A percentile compares a stretch with the other conserved stretches of the same genome.
Evolutionary conservation across 1,140 invertebrate genomes (phyloP).

Genomic region (Hypsibius dujardini): DNA sequence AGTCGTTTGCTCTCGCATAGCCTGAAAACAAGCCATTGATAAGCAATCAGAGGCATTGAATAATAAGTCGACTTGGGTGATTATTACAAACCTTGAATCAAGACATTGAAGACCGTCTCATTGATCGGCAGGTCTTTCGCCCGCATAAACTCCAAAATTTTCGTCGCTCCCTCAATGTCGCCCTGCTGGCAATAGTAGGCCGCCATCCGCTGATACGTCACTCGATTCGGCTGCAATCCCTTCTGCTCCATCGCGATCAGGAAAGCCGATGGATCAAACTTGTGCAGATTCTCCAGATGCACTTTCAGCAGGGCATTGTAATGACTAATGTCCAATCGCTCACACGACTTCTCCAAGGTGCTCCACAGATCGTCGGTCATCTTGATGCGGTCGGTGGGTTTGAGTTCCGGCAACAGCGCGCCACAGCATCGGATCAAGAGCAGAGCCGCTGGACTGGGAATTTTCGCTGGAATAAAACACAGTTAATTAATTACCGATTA

Average conservation of each 20-base stretch:
- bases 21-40: conserved; percentile 24
- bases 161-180: conserved; percentile 59
- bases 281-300: conserved; percentile 62
- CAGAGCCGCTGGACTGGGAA: conserved; percentile 27
- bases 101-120: conserved; percentile 57
- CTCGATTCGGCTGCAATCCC: conserved; percentile 56
- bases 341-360: conserved; percentile 43
- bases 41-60: conserved; percentile 18
- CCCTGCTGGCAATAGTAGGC: conserved; percentile 56
- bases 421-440: conserved; percentile 59
- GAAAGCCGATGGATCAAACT: conserved; percentile 56
- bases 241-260: conserved; percentile 51
- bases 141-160: conserved; percentile 60
- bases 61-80: conserved; percentile 46
- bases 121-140: conserved; percentile 53
- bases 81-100: conserved; percentile 48
- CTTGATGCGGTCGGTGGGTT: conserved; percentile 49
- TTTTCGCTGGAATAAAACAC: background rate
- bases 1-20: conserved; percentile 41
- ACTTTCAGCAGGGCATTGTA: conserved; percentile 64
- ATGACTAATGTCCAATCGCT: conserved; percentile 57
- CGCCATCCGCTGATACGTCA: conserved; percentile 61
- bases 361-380: conserved; percentile 57
- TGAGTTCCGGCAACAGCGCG: conserved; percentile 52
- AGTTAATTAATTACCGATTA: background rate